Percentiles rank a stretch among this genome's conserved stretches.
Evolutionary conservation across 2,113 vertebrate species (phyloP).

Genomic region (Marcusenius ussheri): DNA sequence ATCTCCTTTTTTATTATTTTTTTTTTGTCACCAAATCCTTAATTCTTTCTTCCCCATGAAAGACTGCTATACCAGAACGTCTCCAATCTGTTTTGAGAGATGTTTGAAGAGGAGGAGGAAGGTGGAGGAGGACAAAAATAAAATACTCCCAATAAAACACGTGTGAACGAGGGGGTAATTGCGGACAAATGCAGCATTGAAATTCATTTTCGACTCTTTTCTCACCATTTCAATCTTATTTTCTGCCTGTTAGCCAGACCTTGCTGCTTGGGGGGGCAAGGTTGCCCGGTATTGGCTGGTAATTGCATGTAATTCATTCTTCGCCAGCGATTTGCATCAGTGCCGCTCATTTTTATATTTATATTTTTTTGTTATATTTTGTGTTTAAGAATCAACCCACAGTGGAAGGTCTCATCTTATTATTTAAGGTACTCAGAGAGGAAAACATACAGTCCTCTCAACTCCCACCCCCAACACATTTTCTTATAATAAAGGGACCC

Average conservation of each 20-base stretch:
- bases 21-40: conserved; percentile 84
- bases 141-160: conserved; percentile 88
- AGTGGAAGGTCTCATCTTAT: conserved; percentile 69
- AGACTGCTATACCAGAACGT: conserved; percentile 86
- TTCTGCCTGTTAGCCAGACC: conserved; percentile 99
- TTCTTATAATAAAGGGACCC: conserved; percentile 25
- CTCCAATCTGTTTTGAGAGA: conserved; percentile 99
- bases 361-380: conserved; percentile 54
- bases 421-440: conserved; percentile 57
- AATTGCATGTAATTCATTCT: conserved; percentile 99
- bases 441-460: conserved; percentile 43
- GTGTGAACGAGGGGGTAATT: conserved; percentile 99
- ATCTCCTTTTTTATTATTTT: conserved; percentile 52
- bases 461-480: neutral
- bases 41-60: conserved; percentile 79
- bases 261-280: conserved; percentile 92
- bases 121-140: conserved; percentile 29
- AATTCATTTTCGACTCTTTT: conserved; percentile 99
- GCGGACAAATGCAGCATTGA: conserved; percentile 99
- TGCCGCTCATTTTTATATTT: conserved; percentile 61
- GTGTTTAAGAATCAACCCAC: conserved; percentile 68
- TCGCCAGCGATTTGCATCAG: conserved; percentile 90
- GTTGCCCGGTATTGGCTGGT: conserved; percentile 94
- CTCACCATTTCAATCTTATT: conserved; percentile 99
- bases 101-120: conserved; percentile 78